Conservation (phyloP, 2,888 invertebrate genomes). For the Trilocha varians region DNA sequence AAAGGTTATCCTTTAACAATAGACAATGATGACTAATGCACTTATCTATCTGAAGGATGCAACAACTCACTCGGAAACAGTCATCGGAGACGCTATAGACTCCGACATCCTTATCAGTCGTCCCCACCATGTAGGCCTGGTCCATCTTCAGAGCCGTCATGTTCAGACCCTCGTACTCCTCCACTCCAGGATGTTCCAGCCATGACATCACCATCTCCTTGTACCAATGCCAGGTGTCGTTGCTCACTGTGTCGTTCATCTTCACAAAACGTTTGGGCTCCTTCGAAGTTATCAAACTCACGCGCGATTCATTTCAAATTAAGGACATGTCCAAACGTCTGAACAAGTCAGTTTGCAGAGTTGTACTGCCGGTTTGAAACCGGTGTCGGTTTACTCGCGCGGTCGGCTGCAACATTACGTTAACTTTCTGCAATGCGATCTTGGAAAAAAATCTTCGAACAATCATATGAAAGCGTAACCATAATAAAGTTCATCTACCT, state of each 20-base stretch:
- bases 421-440: conserved; percentile 39
- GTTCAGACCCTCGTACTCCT: conserved; percentile 66
- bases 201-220: conserved; percentile 63
- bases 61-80: conserved; percentile 77
- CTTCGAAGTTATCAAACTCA: conserved; percentile 21
- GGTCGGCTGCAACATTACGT: conserved; percentile 6
- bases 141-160: conserved; percentile 76
- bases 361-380: conserved; percentile 8
- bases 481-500: conserved; percentile 7
- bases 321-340: conserved; percentile 1
- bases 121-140: conserved; percentile 75
- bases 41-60: neutral
- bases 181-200: conserved; percentile 71
- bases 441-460: conserved; percentile 36
- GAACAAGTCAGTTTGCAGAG: neutral
- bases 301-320: neutral
- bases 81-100: conserved; percentile 80
- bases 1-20: too few relatives aligned
- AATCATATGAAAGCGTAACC: conserved; percentile 38
- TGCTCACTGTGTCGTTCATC: conserved; percentile 44
- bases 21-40: neutral
- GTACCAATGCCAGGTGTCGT: conserved; percentile 57
- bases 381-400: conserved; percentile 3
- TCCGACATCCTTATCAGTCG: conserved; percentile 51
- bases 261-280: conserved; percentile 25